phyloP scores from a whole-genome alignment of 2,113 vertebrate species.

The Larimichthys polyactis region DNA sequence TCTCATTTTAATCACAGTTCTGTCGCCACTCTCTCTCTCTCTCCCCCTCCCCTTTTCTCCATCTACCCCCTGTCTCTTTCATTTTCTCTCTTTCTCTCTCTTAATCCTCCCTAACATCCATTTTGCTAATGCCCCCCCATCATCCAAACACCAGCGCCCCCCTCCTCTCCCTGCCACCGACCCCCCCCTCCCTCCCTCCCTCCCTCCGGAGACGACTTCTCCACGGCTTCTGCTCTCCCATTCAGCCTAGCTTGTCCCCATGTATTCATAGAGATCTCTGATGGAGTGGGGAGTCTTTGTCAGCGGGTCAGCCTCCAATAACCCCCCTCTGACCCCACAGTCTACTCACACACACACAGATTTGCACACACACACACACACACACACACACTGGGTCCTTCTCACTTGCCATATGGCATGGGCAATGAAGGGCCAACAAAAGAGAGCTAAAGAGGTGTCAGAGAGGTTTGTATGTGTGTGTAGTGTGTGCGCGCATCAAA shows the following conservation, averaged over 20 bases:
- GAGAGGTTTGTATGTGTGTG: conserved; percentile 54
- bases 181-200: neutral
- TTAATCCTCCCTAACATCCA: conserved; percentile 73
- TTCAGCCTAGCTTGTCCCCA: conserved; percentile 84
- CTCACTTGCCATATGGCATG: conserved; percentile 96
- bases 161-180: conserved; percentile 52
- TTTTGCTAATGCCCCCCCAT: conserved; percentile 73
- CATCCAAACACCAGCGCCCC: conserved; percentile 49
- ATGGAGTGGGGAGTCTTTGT: conserved; percentile 90
- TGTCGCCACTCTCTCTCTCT: neutral
- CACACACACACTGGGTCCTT: conserved; percentile 71
- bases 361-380: conserved; percentile 21
- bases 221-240: conserved; percentile 76
- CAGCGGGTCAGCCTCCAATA: conserved; percentile 77
- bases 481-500: conserved; percentile 62
- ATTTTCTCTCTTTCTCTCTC: conserved; percentile 64
- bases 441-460: conserved; percentile 81
- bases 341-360: conserved; percentile 43
- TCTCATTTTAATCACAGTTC: conserved; percentile 71
- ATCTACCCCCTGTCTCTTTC: conserved; percentile 70
- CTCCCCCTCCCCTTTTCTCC: conserved; percentile 6
- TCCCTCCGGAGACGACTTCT: conserved; percentile 64
- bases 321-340: conserved; percentile 81
- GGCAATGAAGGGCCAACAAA: conserved; percentile 77
- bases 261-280: conserved; percentile 90